Base-by-base conservation (phyloP, 2,888 invertebrate genomes). In the Pheosia tremula region DNA sequence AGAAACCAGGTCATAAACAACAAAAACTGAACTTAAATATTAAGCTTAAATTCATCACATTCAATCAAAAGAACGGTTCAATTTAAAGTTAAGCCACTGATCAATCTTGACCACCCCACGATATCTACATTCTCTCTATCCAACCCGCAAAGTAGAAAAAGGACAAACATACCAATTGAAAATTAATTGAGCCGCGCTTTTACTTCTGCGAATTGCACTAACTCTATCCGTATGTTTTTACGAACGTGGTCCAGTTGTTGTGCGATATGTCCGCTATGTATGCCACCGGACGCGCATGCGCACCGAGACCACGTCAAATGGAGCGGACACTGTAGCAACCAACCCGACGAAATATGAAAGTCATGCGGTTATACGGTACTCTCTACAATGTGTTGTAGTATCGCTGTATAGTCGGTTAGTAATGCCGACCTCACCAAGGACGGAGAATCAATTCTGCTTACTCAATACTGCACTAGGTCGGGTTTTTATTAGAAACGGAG, bases 251-350 rank as follows among this genome's bases (percentile, higher is more conserved):
- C 91, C 83, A 90, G 86, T 91, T 90, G 86, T 72, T 70, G 93
- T 93, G 93, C 92, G 85, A 91, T 93, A 93, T 92, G 93, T 86
- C 69, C 75, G 90, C 87, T 91, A 93, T 93, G 89, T 92, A 81
- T 90, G 93, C 85, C 88, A 86, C 88, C 93, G 93, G 93, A 93
- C 90, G 88, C 86, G 82, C 84, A 80, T 80, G 82, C 83, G 78
- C 78, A 70, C 65, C 74, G 74, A 84, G 80, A 80, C 80, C 78
- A 70, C 80, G 83, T 86, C 90, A 92, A 93, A 91, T 91, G 89
- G 91, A 91, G 86, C 93, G 92, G 91, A 91, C 88, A 88, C 87
- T 77, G 75, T 73, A 69, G 72, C 69, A 78, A 74, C 64, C 71
- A 70, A 79, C 66, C 74, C 84, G 81, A 76, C 85, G 73, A 79